phyloP scores from a whole-genome alignment of 2,888 invertebrate species.

The Polylopha cassiicola region DNA sequence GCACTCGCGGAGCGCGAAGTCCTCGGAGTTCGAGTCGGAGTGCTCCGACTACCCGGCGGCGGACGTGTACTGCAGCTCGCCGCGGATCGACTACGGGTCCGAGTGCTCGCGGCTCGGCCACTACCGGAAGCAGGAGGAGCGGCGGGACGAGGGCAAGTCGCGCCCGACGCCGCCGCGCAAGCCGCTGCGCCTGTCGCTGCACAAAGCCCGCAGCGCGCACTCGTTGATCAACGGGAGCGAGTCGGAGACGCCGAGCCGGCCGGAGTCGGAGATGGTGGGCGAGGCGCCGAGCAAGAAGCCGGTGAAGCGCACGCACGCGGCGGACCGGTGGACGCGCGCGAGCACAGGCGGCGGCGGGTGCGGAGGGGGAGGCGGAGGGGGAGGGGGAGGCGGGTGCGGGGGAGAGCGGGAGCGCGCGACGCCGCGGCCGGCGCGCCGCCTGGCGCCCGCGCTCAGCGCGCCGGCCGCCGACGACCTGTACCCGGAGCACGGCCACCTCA shows the following conservation, averaged over 20 bases:
- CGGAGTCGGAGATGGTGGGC: constrained; percentile 45
- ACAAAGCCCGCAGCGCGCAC: constrained; percentile 89
- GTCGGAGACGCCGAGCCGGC: constrained; percentile 59
- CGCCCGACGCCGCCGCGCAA: constrained; percentile 91
- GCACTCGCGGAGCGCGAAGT: constrained; percentile 81
- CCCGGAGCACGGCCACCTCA: constrained; percentile 49
- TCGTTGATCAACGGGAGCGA: constrained; percentile 76
- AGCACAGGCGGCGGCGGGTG: constrained; percentile 40
- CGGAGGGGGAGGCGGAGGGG: constrained; percentile 61
- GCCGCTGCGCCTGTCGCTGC: constrained; percentile 87
- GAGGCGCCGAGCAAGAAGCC: constrained; percentile 77
- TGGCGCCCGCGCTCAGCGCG: constrained; percentile 45
- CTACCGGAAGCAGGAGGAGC: constrained; percentile 62
- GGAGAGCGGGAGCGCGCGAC: constrained; percentile 56
- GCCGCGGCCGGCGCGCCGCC: constrained; percentile 53
- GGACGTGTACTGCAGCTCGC: constrained; percentile 60
- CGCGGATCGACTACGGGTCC: constrained; percentile 75
- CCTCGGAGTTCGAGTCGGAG: constrained; percentile 88
- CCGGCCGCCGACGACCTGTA: constrained; percentile 63
- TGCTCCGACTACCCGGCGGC: constrained; percentile 73
- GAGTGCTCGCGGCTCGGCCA: constrained; percentile 69
- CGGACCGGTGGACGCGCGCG: constrained; percentile 50
- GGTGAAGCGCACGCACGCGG: constrained; percentile 77
- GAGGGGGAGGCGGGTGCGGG: constrained; percentile 36
- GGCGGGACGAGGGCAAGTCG: constrained; percentile 64